Percentiles rank a stretch among this genome's conserved stretches.
Conservation (phyloP, 2,113 vertebrate species). For the Lepisosteus osseus region DNA sequence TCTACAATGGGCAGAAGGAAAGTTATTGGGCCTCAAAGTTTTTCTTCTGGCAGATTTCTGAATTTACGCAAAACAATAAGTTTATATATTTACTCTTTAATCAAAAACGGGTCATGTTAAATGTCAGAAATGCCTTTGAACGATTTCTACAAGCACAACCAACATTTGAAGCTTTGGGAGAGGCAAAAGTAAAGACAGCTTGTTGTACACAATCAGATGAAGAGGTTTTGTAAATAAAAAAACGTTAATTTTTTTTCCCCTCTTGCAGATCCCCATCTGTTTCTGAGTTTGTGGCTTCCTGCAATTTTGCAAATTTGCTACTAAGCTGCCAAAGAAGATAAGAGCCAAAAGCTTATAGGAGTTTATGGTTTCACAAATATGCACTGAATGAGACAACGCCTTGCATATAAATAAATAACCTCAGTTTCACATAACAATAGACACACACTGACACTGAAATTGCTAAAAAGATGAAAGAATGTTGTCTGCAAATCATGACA, state of each 20-base stretch:
- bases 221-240: too few species aligned
- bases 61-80: slow-evolving; percentile 47
- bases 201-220: too few species aligned
- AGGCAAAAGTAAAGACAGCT: too few species aligned
- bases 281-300: not conserved
- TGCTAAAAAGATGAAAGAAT: too few species aligned
- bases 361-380: slow-evolving; percentile 25
- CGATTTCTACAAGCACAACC: not conserved
- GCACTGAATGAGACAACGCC: slow-evolving; percentile 22
- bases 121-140: not conserved
- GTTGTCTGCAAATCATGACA: slow-evolving; percentile 39
- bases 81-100: slow-evolving; percentile 47
- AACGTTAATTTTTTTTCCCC: too few species aligned
- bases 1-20: too few species aligned
- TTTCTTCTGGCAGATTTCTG: slow-evolving; percentile 24
- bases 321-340: not conserved
- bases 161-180: too few species aligned
- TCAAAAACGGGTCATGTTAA: slow-evolving; percentile 1
- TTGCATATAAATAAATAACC: slow-evolving; percentile 43
- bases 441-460: too few species aligned
- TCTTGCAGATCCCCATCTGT: not conserved
- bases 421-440: slow-evolving; percentile 2
- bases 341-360: not conserved
- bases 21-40: too few species aligned
- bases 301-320: slow-evolving; percentile 2